These are phyloP conservation scores for Melipona quadrifasciata DNA, from an alignment of 1,140 invertebrate genomes.

Conservation along the genomic window DNA sequence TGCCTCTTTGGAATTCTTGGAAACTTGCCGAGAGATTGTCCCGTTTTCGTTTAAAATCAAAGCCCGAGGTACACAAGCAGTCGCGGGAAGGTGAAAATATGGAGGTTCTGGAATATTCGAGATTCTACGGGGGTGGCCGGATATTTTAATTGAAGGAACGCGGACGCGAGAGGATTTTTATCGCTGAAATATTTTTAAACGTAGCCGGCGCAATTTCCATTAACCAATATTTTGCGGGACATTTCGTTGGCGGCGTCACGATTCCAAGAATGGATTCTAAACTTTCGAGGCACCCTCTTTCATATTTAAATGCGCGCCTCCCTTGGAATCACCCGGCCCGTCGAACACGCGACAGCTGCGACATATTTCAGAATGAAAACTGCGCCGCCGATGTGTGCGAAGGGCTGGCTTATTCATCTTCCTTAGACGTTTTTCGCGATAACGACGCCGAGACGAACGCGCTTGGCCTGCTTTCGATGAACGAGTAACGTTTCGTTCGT, in stretches of 20 bases:
- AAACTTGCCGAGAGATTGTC: no score
- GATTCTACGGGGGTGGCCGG: neutral
- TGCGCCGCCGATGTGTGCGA: conserved; percentile 6
- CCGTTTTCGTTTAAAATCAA: neutral
- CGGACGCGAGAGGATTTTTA: neutral
- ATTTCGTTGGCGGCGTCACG: conserved; percentile 32
- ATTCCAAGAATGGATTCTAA: conserved; percentile 65
- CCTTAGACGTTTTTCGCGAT: conserved; percentile 38
- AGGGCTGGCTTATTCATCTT: conserved; percentile 42
- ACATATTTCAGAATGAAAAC: conserved; percentile 56
- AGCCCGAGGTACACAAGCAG: neutral
- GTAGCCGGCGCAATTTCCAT: conserved; percentile 21
- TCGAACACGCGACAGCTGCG: conserved; percentile 50
- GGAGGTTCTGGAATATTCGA: neutral
- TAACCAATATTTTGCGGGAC: conserved; percentile 37
- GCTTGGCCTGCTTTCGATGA: neutral
- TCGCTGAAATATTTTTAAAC: conserved; percentile 8
- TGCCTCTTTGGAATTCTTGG: no score
- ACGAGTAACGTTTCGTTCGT: neutral
- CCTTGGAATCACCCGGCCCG: conserved; percentile 52
- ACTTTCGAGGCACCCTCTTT: conserved; percentile 71
- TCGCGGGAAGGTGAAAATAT: neutral
- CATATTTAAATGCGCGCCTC: conserved; percentile 74
- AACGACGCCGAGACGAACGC: conserved; percentile 22
- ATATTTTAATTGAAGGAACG: conserved; percentile 19